Conservation (phyloP, 2,888 invertebrate species). For the Spisula solida region DNA sequence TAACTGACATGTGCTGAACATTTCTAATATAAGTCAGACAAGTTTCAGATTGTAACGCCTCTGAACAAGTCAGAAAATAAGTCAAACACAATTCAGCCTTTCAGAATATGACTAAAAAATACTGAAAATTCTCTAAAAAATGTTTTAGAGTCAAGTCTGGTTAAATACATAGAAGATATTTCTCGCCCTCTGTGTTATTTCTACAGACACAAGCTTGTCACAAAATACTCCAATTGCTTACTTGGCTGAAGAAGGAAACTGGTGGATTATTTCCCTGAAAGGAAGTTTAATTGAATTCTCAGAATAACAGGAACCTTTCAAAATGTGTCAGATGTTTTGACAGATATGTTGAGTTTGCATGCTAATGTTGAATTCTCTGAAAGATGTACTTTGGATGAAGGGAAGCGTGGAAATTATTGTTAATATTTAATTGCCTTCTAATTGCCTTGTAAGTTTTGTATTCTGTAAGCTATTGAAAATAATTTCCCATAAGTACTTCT, state of each 20-base stretch:
- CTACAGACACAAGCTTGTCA: neutral
- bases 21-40: too few species aligned
- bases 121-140: too few species aligned
- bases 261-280: neutral
- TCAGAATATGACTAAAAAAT: too few species aligned
- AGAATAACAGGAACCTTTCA: neutral
- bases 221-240: neutral
- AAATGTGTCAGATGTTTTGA: neutral
- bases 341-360: neutral
- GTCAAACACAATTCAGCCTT: too few species aligned
- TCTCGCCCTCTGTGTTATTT: conserved; percentile 21
- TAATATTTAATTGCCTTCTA: conserved; percentile 10
- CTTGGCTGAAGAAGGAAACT: neutral
- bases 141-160: too few species aligned
- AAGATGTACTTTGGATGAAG: neutral
- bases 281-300: conserved; percentile 4
- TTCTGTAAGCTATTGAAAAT: too few species aligned
- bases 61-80: too few species aligned
- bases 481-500: too few species aligned
- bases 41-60: too few species aligned
- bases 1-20: too few species aligned
- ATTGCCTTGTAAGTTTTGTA: too few species aligned
- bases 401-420: neutral
- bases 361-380: neutral
- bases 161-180: neutral